Base-by-base conservation (phyloP, 2,888 invertebrate species). In the Lycophotia porphyrea region DNA sequence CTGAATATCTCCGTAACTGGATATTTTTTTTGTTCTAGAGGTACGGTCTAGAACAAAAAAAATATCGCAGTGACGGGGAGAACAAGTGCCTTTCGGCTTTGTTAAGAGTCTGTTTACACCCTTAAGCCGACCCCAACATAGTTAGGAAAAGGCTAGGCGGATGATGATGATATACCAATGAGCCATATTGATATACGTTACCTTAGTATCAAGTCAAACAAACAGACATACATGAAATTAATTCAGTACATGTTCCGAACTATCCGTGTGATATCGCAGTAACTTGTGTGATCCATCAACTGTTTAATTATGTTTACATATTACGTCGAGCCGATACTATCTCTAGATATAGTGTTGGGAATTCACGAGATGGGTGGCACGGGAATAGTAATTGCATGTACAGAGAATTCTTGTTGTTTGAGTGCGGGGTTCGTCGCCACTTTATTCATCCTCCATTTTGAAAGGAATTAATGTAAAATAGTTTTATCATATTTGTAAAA, bases 221-320 rank as follows among this genome's bases (percentile, higher is more conserved):
- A 67, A n/a, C n/a, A 15, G 5, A 24, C 31, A 5, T 24, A 34
- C 21, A 13, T 36, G 21, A 68, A 68, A 80, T 84, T 79, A 81
- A 71, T 81, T 47, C 34, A 11, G 31, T 7, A 82, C 49, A 55
- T 58, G 52, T 34, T 5, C 31, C 47, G 36, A 71, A 42, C 64
- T 60, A 60, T 52, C 11, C 47, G 52, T 72, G 58, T 65, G 31
- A 31, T 72, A 81, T 64, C 67, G 15, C 24, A 15, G 55, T 55
- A 9, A 71, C 65, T 70, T 67, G 47, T 34, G 71, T 63, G 27
- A 85, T 85, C 73, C 65, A 64, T 81, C 78, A 71, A 72, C 55
- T 34, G 71, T 66, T 85, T 85, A 81, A 85, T 85, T 81, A 85
- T 81, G 85, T 85, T 81, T 81, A 70, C 71, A 31, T 72, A 63